phyloP scores from a whole-genome alignment of 2,113 vertebrate genomes.

The Pituophis catenifer region DNA sequence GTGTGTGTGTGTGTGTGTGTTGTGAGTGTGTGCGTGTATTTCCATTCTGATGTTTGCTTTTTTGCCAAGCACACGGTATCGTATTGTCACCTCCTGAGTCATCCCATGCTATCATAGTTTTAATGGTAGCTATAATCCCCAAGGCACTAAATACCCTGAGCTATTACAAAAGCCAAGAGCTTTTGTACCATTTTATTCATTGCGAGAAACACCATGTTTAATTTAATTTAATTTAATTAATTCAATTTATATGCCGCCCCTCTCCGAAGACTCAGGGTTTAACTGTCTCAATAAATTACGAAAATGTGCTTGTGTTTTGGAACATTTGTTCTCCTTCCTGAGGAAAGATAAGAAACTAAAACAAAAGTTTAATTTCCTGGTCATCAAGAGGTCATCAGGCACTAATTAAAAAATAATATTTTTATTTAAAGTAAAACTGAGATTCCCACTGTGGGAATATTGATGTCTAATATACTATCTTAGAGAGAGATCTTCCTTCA shows the following conservation, averaged over 20 bases:
- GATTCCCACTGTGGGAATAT: neutral
- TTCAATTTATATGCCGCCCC: too few relatives aligned
- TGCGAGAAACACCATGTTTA: neutral
- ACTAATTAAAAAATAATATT: neutral
- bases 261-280: too few relatives aligned
- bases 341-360: neutral
- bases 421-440: neutral
- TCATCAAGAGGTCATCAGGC: neutral
- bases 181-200: too few relatives aligned
- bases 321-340: neutral
- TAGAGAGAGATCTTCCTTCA: neutral
- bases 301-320: neutral
- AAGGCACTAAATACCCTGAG: slow-evolving; percentile 5
- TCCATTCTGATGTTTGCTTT: neutral
- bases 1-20: too few relatives aligned
- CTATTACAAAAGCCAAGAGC: neutral
- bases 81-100: neutral
- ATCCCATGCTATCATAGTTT: slow-evolving; percentile 1
- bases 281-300: neutral
- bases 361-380: neutral
- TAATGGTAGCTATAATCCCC: slow-evolving; percentile 12
- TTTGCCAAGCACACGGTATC: neutral
- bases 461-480: neutral
- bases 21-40: too few relatives aligned
- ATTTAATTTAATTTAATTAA: too few relatives aligned